Evolutionary conservation across 2,888 invertebrate species (phyloP).

Genomic region (Mesodorylaimus sp.): DNA sequence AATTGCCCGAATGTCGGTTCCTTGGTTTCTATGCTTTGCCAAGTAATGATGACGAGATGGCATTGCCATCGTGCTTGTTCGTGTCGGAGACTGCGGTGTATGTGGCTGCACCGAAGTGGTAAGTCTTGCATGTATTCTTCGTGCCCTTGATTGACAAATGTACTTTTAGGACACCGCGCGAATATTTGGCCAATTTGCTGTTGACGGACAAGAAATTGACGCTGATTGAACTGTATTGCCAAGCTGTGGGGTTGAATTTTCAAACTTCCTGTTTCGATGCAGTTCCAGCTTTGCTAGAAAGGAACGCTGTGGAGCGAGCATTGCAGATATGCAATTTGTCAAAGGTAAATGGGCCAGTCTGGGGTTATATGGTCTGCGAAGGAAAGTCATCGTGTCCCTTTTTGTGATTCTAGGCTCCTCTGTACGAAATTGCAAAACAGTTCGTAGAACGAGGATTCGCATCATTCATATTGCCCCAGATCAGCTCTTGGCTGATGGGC

Average conservation of each 20-base stretch:
- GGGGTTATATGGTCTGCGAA: neutral
- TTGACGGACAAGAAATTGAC: neutral
- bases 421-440: neutral
- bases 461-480: conserved; percentile 2
- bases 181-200: neutral
- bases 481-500: neutral
- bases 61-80: neutral
- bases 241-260: neutral
- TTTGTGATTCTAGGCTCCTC: neutral
- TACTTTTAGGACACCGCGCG: neutral
- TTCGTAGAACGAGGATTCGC: neutral
- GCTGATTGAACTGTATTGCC: neutral
- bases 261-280: neutral
- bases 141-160: neutral
- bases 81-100: neutral
- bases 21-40: neutral
- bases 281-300: neutral
- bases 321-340: neutral
- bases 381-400: too few relatives aligned
- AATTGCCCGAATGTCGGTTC: neutral
- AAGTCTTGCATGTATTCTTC: neutral
- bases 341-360: neutral
- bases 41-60: neutral
- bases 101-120: neutral
- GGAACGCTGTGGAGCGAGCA: neutral